These are phyloP conservation scores for Chiroxiphia lanceolata DNA, from an alignment of 2,797 vertebrate genomes.

Conservation along the genomic window DNA sequence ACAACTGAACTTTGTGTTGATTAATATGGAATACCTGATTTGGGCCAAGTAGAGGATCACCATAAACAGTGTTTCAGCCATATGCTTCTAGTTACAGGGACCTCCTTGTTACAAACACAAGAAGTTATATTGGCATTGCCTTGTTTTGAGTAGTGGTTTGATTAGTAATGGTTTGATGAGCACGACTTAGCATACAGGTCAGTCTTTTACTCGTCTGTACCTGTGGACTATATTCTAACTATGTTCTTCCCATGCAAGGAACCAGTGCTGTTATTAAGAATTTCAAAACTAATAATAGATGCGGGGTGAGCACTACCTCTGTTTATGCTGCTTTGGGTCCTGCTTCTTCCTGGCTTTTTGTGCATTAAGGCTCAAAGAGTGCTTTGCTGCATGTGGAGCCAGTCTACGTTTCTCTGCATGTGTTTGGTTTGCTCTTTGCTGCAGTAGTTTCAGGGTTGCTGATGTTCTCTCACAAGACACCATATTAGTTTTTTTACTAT, in stretches of 20 bases:
- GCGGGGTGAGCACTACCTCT: neutral
- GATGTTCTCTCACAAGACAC: neutral
- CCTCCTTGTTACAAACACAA: neutral
- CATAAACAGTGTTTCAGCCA: neutral
- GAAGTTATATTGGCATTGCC: neutral
- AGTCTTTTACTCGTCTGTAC: neutral
- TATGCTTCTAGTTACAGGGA: neutral
- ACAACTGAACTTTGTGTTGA: neutral
- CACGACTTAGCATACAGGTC: neutral
- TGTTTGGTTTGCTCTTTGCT: neutral
- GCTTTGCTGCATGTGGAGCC: neutral
- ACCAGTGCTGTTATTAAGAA: neutral
- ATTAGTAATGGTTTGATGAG: neutral
- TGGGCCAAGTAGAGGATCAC: neutral
- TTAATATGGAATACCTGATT: neutral
- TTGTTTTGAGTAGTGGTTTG: neutral
- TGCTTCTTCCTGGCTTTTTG: neutral
- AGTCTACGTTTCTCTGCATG: neutral
- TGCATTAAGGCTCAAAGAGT: fast-evolving
- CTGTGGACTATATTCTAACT: neutral
- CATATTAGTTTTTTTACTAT: neutral
- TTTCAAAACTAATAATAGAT: neutral
- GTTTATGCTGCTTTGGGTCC: neutral
- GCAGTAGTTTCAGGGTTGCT: neutral
- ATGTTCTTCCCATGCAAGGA: neutral